Evolutionary conservation across 2,888 invertebrate species (phyloP).

Genomic region (Phortica okadai): DNA sequence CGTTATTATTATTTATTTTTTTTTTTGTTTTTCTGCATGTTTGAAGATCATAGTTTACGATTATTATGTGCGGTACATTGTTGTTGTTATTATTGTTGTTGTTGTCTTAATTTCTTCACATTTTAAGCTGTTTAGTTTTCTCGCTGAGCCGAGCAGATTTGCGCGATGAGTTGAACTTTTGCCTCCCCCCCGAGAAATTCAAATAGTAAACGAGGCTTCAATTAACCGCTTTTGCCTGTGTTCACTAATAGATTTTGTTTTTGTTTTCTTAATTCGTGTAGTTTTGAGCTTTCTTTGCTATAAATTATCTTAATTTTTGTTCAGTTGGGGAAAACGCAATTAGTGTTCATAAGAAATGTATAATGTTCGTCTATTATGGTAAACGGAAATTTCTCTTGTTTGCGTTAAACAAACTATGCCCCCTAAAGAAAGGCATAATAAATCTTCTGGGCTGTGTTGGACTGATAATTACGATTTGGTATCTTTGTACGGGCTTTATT

Average conservation of each 20-base stretch:
- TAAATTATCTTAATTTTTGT: slow-evolving; percentile 19
- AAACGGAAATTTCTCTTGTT: slow-evolving; percentile 20
- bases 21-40: slow-evolving; percentile 19
- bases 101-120: slow-evolving; percentile 24
- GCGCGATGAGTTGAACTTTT: slow-evolving; percentile 23
- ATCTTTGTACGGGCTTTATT: too few species aligned
- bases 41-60: slow-evolving; percentile 33
- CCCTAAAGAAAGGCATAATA: background rate
- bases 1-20: background rate
- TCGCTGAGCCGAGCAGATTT: slow-evolving; percentile 36
- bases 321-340: slow-evolving; percentile 24
- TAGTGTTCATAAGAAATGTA: slow-evolving; percentile 23
- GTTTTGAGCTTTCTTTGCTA: slow-evolving; percentile 41
- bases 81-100: slow-evolving; percentile 23
- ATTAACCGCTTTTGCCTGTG: slow-evolving; percentile 47
- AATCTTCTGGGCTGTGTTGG: too few species aligned
- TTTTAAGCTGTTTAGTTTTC: background rate
- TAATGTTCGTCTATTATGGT: background rate
- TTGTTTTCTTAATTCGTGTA: slow-evolving; percentile 32
- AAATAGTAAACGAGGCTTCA: slow-evolving; percentile 70
- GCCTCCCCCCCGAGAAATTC: slow-evolving; percentile 55
- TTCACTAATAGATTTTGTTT: slow-evolving; percentile 63
- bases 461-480: too few species aligned
- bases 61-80: slow-evolving; percentile 21
- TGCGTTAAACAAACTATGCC: background rate